A percentile compares a stretch with the other conserved stretches of the same genome.
Conservation (phyloP, 2,888 invertebrate genomes). For the Heliconius charithonia region DNA sequence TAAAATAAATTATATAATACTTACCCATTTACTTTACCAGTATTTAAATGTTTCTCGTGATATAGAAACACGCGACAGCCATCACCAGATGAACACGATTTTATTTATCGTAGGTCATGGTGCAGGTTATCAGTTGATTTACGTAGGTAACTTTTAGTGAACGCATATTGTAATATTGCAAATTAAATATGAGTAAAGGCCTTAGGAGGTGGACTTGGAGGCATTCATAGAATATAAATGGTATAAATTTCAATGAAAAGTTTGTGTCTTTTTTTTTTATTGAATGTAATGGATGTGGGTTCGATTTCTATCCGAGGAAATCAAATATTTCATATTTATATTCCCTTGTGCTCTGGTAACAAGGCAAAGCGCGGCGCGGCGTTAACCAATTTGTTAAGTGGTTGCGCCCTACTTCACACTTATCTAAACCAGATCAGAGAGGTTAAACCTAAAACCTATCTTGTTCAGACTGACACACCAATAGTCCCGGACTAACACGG, state of each 20-base stretch:
- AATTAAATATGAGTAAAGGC: not conserved
- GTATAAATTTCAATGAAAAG: not conserved
- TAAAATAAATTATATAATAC: not conserved
- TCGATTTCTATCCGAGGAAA: not conserved
- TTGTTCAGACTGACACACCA: too few relatives aligned
- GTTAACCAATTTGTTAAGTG: too few relatives aligned
- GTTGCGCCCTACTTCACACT: too few relatives aligned
- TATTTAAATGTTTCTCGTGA: not conserved
- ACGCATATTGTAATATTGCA: not conserved
- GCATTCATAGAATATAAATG: not conserved
- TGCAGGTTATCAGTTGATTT: slow-evolving; percentile 14
- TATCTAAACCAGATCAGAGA: too few relatives aligned
- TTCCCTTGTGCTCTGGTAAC: not conserved
- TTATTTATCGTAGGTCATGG: slow-evolving; percentile 28
- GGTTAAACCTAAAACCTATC: too few relatives aligned
- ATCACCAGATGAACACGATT: slow-evolving; percentile 22
- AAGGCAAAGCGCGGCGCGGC: not conserved
- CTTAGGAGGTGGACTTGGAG: not conserved
- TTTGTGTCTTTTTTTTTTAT: not conserved
- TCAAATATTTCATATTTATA: not conserved
- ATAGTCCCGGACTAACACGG: too few relatives aligned
- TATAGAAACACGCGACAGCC: not conserved
- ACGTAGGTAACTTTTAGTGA: not conserved
- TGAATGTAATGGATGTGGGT: not conserved
- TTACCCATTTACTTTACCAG: not conserved